A percentile compares a stretch with the other conserved stretches of the same genome.
phyloP scores from a whole-genome alignment of 2,113 vertebrate species.

The Nestor notabilis region DNA sequence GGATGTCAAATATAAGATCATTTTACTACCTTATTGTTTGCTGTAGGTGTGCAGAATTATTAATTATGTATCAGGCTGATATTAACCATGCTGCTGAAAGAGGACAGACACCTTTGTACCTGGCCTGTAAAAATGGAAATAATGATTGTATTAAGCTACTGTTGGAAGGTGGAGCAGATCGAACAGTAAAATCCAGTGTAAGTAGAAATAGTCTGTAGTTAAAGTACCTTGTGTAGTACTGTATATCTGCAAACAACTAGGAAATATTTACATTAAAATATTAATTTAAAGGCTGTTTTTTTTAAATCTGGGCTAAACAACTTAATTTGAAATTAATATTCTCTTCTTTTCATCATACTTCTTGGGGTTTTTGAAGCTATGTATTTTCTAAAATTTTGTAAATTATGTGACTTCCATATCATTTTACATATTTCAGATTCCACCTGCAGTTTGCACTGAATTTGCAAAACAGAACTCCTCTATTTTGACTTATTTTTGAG shows the following conservation, averaged over 20 bases:
- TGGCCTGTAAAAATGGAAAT: conserved; percentile 87
- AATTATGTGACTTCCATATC: neutral
- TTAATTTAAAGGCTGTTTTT: neutral
- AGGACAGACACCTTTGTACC: conserved; percentile 87
- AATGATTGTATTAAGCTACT: conserved; percentile 83
- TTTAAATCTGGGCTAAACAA: neutral
- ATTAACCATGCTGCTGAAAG: conserved; percentile 80
- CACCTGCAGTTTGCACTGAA: neutral
- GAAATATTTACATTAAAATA: neutral
- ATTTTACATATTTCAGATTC: neutral
- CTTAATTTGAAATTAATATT: neutral
- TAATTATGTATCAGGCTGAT: conserved; percentile 84
- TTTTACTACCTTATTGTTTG: conserved; percentile 32
- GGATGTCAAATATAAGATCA: neutral
- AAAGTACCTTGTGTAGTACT: neutral
- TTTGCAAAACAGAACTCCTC: neutral
- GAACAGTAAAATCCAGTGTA: conserved; percentile 80
- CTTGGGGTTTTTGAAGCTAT: neutral
- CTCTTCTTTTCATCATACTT: neutral
- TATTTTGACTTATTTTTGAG: neutral
- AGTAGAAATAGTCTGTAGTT: conserved; percentile 56
- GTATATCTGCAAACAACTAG: neutral
- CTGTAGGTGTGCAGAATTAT: conserved; percentile 86
- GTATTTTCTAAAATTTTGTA: neutral
- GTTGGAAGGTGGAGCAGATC: conserved; percentile 83